Evolutionary conservation across 2,888 invertebrate genomes (phyloP).

Genomic region (Thysanoteuthis rhombus): DNA sequence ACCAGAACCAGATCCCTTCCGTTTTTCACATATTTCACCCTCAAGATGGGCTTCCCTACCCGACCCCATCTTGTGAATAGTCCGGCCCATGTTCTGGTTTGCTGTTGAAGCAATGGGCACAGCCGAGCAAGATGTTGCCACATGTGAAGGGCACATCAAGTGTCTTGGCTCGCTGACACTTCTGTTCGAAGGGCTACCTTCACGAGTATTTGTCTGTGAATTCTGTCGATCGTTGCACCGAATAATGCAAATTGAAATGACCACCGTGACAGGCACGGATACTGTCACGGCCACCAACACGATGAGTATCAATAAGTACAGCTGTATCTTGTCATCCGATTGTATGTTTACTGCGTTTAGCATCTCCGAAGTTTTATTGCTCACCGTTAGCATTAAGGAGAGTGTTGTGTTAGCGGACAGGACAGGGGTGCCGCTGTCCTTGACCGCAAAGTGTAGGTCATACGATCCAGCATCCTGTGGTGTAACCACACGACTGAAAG

Average conservation of each 20-base stretch:
- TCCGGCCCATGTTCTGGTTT: neutral
- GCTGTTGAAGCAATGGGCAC: conserved; percentile 12
- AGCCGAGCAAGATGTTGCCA: neutral
- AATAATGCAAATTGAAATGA: neutral
- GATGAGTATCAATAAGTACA: neutral
- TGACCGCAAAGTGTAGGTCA: neutral
- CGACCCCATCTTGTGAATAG: conserved; percentile 12
- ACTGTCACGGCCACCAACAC: neutral
- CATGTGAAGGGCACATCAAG: neutral
- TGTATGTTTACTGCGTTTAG: neutral
- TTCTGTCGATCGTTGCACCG: neutral
- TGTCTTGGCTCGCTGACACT: neutral
- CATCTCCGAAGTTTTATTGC: neutral
- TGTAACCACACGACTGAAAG: neutral
- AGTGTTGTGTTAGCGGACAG: neutral
- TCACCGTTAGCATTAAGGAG: neutral
- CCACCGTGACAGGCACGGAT: neutral
- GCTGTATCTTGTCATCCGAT: neutral
- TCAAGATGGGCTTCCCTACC: conserved; percentile 12
- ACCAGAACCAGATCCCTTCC: neutral
- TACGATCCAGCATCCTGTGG: neutral
- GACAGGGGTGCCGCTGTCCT: neutral
- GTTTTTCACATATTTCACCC: conserved; percentile 12
- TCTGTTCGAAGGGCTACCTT: neutral
- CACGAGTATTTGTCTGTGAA: neutral